Evolutionary conservation across 1,140 invertebrate species (phyloP), one percentile per base, ranked within the genome.

Genomic region (Pararge aegeria): DNA sequence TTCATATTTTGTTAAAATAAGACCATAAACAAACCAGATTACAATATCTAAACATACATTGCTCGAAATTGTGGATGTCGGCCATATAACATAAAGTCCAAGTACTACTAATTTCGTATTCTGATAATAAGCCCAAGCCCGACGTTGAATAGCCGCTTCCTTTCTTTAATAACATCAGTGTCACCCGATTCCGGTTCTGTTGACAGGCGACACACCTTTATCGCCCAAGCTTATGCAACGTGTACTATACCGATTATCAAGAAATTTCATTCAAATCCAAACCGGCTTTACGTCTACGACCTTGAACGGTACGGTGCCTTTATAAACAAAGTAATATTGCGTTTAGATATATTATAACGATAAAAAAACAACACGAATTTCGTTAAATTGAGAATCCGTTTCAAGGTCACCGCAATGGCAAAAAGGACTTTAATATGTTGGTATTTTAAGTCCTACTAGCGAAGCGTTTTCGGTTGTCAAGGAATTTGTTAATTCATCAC

Each of bases 91-190:
- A 59, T 53, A 58, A 53, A 48, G 38, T 42, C 37, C 48, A 37
- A 55, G 53, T 42, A 15, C 20, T 21, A 27, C 38, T 62, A 52
- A 50, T 56, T 62, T 52, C 10, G 60, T 61, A 65, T 65, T 61
- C 63, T 29, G 18, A 38, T 53, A 61, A 61, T 56, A 44, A 21
- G 34, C 44, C 21, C 58, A 56, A 72, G 61, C 58, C 73, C 58
- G 61, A 63, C 64, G 61, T 64, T 73, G 68, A 75, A 55, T 64
- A 58, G 62, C 70, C 61, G 63, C 67, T 85, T 83, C 80, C 78
- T 83, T 68, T 61, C 66, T 64, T 73, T 72, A 71, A 72, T 66
- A 70, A 77, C 71, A 72, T 62, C 54, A 70, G 69, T 64, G 66
- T 78, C 74, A 73, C 66, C 49, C 48, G 46, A 70, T 70, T 70